Evolutionary conservation across 1,140 invertebrate genomes (phyloP).

Genomic region (honey bee (Apis mellifera)): Amel_HAv3.1 CM009931.2:26139001-26139500

Average conservation of each 20-base stretch:
- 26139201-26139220: no score
- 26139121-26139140: no score
- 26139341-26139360: not conserved
- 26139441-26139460: not conserved
- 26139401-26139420: conserved; percentile 30
- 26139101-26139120: not conserved
- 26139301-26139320: not conserved
- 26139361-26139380: no score
- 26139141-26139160: no score
- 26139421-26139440: conserved; percentile 34
- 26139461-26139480: conserved; percentile 33
- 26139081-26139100: not conserved
- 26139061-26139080: not conserved
- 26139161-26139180: no score
- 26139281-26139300: not conserved
- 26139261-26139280: no score
- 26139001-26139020: not conserved
- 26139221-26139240: no score
- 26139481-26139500: conserved; percentile 29
- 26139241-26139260: no score
- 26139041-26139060: not conserved
- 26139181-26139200: no score
- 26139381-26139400: not conserved
- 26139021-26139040: not conserved
- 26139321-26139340: not conserved